Evolutionary conservation across 2,888 invertebrate species (phyloP).

Genomic region (Antitype chi): DNA sequence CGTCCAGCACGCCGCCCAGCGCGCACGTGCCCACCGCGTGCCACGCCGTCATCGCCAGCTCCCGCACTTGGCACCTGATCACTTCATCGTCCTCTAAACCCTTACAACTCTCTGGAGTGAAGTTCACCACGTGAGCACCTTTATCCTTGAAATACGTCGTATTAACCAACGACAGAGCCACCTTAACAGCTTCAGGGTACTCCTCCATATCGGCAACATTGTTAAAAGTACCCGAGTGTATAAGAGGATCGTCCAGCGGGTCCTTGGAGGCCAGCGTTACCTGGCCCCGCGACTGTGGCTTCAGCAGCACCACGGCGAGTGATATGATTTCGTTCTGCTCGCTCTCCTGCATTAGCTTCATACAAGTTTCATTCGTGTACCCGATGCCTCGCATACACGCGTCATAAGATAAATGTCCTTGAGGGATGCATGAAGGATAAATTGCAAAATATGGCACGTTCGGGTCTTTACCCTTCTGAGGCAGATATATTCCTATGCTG

Average conservation of each 20-base stretch:
- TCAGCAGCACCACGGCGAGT: conserved; percentile 79
- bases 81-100: conserved; percentile 71
- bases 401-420: conserved; percentile 66
- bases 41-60: conserved; percentile 82
- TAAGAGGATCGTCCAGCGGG: conserved; percentile 76
- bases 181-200: conserved; percentile 75
- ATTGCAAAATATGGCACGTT: conserved; percentile 81
- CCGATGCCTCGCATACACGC: conserved; percentile 74
- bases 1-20: conserved; percentile 81
- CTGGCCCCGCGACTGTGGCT: conserved; percentile 81
- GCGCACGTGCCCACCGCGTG: conserved; percentile 84
- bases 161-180: conserved; percentile 73
- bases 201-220: conserved; percentile 74
- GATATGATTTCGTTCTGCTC: conserved; percentile 75
- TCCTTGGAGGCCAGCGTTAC: conserved; percentile 75
- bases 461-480: conserved; percentile 63
- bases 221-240: conserved; percentile 80
- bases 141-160: conserved; percentile 77
- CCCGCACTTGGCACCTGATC: conserved; percentile 83
- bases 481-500: conserved; percentile 78
- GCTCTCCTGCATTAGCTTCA: conserved; percentile 70
- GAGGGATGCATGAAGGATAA: conserved; percentile 79
- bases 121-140: conserved; percentile 74
- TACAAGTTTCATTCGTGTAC: conserved; percentile 74
- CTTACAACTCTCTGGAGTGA: conserved; percentile 73